Conservation (phyloP, 2,113 vertebrate species). For the Pelecanoides urinatrix region DNA sequence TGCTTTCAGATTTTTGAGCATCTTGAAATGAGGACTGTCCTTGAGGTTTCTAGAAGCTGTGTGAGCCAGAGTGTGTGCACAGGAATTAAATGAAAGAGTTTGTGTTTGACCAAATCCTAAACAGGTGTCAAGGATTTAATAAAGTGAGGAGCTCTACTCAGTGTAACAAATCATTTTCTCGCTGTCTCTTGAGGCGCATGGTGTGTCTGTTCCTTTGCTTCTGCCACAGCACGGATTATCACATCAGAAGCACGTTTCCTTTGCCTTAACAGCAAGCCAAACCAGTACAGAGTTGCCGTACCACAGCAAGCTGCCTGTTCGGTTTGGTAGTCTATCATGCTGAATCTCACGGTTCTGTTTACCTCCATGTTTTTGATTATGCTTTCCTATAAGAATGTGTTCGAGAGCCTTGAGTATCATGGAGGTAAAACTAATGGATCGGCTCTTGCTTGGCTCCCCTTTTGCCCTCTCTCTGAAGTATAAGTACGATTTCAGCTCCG, state of each 20-base stretch:
- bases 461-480: background rate
- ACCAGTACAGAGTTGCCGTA: background rate
- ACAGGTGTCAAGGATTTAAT: background rate
- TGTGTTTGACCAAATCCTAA: background rate
- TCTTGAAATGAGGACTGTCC: background rate
- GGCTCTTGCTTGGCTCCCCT: background rate
- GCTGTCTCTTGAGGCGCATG: background rate
- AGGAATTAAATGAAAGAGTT: background rate
- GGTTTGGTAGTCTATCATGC: background rate
- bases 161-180: background rate
- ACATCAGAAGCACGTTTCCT: background rate
- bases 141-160: background rate
- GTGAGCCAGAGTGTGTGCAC: background rate
- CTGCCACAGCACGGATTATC: background rate
- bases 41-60: background rate
- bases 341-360: background rate
- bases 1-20: background rate
- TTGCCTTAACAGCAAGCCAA: background rate
- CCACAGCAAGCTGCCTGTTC: too few relatives aligned
- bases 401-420: background rate
- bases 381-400: background rate
- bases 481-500: background rate
- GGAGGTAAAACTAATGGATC: background rate
- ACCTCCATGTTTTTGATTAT: accelerated
- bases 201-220: background rate